Conservation (phyloP, 2,113 vertebrate species). For the Rhizomys pruinosus region DNA sequence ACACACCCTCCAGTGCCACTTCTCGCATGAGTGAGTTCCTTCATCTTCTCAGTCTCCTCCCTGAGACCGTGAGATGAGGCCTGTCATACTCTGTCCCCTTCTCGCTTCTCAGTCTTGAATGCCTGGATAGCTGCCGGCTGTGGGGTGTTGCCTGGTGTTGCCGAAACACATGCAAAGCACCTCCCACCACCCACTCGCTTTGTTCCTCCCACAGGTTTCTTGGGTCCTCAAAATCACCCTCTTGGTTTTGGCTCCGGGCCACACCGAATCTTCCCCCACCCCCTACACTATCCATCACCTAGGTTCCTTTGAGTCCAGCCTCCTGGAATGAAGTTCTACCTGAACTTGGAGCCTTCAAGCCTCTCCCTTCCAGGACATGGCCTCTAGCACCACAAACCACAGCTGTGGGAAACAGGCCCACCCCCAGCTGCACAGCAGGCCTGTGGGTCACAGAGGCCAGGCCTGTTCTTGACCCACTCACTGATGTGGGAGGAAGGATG, state of each 20-base stretch:
- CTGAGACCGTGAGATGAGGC: not conserved
- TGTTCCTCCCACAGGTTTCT: not conserved
- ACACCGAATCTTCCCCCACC: not conserved
- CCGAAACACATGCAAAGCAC: not conserved
- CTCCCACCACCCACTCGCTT: not conserved
- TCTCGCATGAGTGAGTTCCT: rapidly evolving
- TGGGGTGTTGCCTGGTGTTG: not conserved
- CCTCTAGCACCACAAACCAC: conserved; percentile 28
- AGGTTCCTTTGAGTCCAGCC: not conserved
- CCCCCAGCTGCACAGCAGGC: not conserved
- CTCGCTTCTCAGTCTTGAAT: not conserved
- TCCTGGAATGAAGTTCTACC: not conserved
- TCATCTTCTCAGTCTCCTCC: not conserved
- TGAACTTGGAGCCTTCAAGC: not conserved
- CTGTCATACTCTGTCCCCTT: not conserved
- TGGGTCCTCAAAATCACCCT: not conserved
- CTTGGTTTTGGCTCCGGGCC: not conserved
- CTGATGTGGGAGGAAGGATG: not conserved
- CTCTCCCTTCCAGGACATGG: not conserved
- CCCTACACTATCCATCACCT: too few relatives aligned
- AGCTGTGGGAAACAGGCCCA: not conserved
- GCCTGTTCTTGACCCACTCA: not conserved
- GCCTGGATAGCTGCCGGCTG: not conserved
- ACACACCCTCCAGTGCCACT: not conserved
- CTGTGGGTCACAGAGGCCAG: conserved; percentile 13